Evolutionary conservation across 2,888 invertebrate genomes (phyloP).

Genomic region (Erebia aethiops): DNA sequence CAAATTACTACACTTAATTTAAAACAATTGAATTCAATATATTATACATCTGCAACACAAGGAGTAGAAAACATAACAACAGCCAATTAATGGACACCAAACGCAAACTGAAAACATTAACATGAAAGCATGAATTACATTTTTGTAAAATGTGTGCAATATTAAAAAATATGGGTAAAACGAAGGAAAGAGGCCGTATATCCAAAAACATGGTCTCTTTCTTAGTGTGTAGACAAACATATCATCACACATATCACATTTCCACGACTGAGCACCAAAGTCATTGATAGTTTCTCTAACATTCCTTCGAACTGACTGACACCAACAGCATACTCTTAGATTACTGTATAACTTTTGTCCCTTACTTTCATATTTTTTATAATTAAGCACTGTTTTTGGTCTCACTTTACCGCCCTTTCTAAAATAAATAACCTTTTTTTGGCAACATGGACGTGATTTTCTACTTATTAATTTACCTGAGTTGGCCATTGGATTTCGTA

Average conservation of each 20-base stretch:
- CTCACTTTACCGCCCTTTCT: background rate
- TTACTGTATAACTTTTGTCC: conserved; percentile 12
- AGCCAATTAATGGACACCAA: conserved; percentile 55
- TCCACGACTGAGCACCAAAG: conserved; percentile 36
- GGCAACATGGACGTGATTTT: background rate
- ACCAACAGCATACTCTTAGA: conserved; percentile 15
- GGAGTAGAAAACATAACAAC: conserved; percentile 46
- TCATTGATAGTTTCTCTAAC: conserved; percentile 28
- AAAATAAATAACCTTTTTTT: background rate
- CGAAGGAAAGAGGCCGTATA: conserved; percentile 44
- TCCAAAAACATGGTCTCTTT: conserved; percentile 42
- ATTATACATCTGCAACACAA: conserved; percentile 38
- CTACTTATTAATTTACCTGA: background rate
- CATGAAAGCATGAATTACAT: conserved; percentile 36
- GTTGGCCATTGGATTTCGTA: background rate
- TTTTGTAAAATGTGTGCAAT: conserved; percentile 41
- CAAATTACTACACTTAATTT: no score
- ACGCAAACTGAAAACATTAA: conserved; percentile 48
- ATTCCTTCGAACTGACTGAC: conserved; percentile 17
- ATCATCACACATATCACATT: conserved; percentile 34
- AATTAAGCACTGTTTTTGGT: background rate
- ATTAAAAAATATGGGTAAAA: conserved; percentile 48
- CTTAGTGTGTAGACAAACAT: conserved; percentile 38
- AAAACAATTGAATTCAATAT: background rate
- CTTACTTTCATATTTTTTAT: background rate